Evolutionary conservation across 2,888 invertebrate species (phyloP).

Genomic region (Pheosia gnoma): DNA sequence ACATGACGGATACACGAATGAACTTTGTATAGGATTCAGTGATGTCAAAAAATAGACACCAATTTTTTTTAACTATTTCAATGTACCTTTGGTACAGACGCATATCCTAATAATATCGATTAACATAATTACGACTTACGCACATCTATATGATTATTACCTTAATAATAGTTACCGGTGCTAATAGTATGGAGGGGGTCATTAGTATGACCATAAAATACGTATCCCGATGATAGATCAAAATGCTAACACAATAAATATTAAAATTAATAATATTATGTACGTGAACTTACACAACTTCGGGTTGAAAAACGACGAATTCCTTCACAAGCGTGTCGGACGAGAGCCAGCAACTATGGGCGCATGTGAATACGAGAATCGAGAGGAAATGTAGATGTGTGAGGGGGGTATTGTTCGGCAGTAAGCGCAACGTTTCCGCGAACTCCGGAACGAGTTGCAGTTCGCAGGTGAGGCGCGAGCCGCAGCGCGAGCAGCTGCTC

Average conservation of each 20-base stretch:
- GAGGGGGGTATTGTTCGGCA: conserved; percentile 76
- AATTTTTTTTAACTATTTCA: too few relatives aligned
- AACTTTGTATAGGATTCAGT: too few relatives aligned
- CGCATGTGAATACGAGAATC: conserved; percentile 93
- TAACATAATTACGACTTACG: too few relatives aligned
- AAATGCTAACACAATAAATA: conserved; percentile 9
- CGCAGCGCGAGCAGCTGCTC: conserved; percentile 87
- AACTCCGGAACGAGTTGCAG: conserved; percentile 93
- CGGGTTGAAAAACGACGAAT: conserved; percentile 90
- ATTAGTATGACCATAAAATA: too few relatives aligned
- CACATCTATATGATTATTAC: too few relatives aligned
- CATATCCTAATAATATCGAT: too few relatives aligned
- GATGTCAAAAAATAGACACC: too few relatives aligned
- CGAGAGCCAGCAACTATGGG: conserved; percentile 92
- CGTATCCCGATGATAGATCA: not conserved
- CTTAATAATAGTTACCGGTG: not conserved
- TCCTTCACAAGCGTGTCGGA: conserved; percentile 88
- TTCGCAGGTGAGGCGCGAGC: conserved; percentile 89
- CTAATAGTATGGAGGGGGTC: too few relatives aligned
- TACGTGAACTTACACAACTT: conserved; percentile 69
- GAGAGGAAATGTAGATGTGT: conserved; percentile 92
- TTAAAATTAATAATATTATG: not conserved
- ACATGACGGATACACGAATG: too few relatives aligned
- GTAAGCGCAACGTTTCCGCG: conserved; percentile 87
- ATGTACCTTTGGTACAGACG: too few relatives aligned